Conservation (phyloP, 2,113 vertebrate genomes). For the Polypterus bichir region DNA sequence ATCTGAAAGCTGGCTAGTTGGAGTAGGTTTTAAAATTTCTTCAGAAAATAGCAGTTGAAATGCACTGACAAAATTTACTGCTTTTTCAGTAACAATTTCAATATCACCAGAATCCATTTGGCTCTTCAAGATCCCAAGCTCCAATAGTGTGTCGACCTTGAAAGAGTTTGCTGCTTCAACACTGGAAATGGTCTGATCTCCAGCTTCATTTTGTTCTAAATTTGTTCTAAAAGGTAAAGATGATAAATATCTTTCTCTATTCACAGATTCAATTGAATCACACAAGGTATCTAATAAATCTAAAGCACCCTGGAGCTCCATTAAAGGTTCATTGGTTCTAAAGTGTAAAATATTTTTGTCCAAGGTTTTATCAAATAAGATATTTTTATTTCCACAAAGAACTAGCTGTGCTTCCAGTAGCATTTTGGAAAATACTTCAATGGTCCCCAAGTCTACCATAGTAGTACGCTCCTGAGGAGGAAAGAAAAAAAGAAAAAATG, state of each 20-base stretch:
- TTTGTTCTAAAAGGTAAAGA: too few species aligned
- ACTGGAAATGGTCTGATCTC: conserved; percentile 32
- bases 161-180: conserved; percentile 50
- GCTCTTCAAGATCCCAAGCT: conserved; percentile 59
- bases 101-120: conserved; percentile 65
- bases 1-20: conserved; percentile 48
- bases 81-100: too few species aligned
- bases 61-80: too few species aligned
- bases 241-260: conserved; percentile 69
- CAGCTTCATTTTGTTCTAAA: conserved; percentile 25
- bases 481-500: conserved; percentile 3
- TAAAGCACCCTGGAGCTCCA: conserved; percentile 52
- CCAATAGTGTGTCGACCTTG: conserved; percentile 51
- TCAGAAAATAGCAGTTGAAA: conserved; percentile 40
- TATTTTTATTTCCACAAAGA: conserved; percentile 49
- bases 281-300: conserved; percentile 24
- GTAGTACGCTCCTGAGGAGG: conserved; percentile 50
- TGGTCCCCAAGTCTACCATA: conserved; percentile 80
- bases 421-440: conserved; percentile 71
- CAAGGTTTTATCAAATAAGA: conserved; percentile 64
- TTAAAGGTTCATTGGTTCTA: conserved; percentile 44
- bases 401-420: conserved; percentile 81
- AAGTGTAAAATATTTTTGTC: conserved; percentile 56
- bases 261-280: conserved; percentile 62
- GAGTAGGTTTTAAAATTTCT: conserved; percentile 55